Conservation (phyloP, 2,797 vertebrate species). For the Ptychobarbus kaznakovi region DNA sequence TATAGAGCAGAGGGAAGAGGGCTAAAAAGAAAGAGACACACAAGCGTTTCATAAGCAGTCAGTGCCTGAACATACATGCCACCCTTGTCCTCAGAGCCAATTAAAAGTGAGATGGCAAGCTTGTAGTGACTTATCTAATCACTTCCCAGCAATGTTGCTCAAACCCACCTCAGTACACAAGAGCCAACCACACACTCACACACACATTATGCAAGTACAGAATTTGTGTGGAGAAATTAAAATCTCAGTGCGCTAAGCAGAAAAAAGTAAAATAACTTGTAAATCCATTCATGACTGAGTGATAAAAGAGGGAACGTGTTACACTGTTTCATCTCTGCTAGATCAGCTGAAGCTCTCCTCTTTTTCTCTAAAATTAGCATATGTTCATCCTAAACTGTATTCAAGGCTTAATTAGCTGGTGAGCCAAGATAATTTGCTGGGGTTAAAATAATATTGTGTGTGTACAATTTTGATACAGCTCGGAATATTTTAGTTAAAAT, state of each 20-base stretch:
- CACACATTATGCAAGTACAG: slow-evolving; percentile 4
- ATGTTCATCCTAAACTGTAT: slow-evolving; percentile 23
- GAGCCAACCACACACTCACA: slow-evolving; percentile 25
- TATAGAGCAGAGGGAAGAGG: not conserved
- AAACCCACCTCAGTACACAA: slow-evolving; percentile 39
- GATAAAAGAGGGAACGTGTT: slow-evolving; percentile 13
- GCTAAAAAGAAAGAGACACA: slow-evolving; percentile 29
- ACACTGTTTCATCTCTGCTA: slow-evolving; percentile 9
- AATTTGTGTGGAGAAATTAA: slow-evolving; percentile 15
- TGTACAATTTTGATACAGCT: not conserved
- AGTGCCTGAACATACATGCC: slow-evolving; percentile 24
- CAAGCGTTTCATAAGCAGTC: slow-evolving; percentile 37
- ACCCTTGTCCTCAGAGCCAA: slow-evolving; percentile 52
- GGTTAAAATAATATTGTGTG: not conserved
- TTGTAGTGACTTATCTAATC: slow-evolving; percentile 53
- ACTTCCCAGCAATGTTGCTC: slow-evolving; percentile 43
- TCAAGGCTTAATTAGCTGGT: not conserved
- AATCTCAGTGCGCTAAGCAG: slow-evolving; percentile 9
- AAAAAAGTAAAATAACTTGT: slow-evolving; percentile 4
- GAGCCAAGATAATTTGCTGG: not conserved
- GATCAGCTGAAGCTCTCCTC: not conserved
- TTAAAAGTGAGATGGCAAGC: slow-evolving; percentile 54
- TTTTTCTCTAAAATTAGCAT: slow-evolving; percentile 8
- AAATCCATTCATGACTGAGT: slow-evolving; percentile 18
- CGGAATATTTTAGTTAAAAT: not conserved